Base-by-base conservation (phyloP, 2,888 invertebrate species). In the Andrena fulva region DNA sequence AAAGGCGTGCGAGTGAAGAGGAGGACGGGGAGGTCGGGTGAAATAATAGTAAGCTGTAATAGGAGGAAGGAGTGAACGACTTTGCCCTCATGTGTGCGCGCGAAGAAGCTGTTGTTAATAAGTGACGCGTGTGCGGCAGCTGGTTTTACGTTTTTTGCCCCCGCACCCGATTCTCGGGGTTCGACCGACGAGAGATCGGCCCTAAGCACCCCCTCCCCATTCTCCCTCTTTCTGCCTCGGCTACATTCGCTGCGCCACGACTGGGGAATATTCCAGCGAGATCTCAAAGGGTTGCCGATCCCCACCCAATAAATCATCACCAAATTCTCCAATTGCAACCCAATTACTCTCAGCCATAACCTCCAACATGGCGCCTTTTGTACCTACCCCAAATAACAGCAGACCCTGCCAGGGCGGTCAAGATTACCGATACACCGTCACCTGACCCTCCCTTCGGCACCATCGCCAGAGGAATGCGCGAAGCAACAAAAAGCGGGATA, bases 101-200 rank as follows among this genome's bases (percentile, higher is more conserved):
- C 85, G 86, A 90, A 90, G 90, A 90, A 90, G 89, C 90, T 89
- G 90, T 90, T 90, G 92, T 92, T 91, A 91, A 90, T 90, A 91
- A 90, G 89, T 91, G 92, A 92, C 93, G 93, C 92, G 92, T 93
- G 93, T 93, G 91, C 90, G 91, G 90, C 93, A 93, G 92, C 93
- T 93, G 93, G 90, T 92, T 89, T 89, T 83, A 91, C 88, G 87
- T 90, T 91, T 92, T 92, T 92, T 92, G 85, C 62, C 67, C 50
- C 54, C 8, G 66, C 81, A 83, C 86, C 87, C 89, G 86, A 89
- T 89, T 88, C 87, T 87, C 79, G 83, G 85, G 86, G 77, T 85
- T 85, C 81, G 86, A 87, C 87, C 87, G 89, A 89, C 90, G 90
- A 91, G 90, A 90, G 90, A 90, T 89, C 87, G 79, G 62, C 72